Conservation (phyloP, 2,113 vertebrate species). For the Eretmochelys imbricata region DNA sequence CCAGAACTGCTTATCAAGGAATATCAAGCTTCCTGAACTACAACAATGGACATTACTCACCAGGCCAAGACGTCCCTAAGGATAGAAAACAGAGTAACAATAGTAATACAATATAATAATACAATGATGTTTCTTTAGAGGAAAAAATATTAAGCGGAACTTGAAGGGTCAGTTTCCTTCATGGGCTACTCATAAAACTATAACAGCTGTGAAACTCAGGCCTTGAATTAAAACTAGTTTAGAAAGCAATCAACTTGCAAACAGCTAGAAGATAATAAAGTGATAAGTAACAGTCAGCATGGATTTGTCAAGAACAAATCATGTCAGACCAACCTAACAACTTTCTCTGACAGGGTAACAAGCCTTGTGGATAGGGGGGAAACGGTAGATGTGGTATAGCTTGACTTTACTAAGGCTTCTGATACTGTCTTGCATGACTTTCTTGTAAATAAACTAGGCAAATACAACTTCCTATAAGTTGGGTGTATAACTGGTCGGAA, state of each 20-base stretch:
- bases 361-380: too few relatives aligned
- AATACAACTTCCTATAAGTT: too few relatives aligned
- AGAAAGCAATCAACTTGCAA: background rate
- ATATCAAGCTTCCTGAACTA: background rate
- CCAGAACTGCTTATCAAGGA: background rate
- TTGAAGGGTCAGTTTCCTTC: constrained; percentile 14
- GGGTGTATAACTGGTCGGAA: too few relatives aligned
- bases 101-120: background rate
- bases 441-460: too few relatives aligned
- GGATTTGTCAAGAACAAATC: too few relatives aligned
- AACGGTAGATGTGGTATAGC: too few relatives aligned
- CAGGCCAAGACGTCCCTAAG: background rate
- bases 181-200: constrained; percentile 24
- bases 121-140: background rate
- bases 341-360: too few relatives aligned
- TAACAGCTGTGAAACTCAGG: background rate
- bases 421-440: too few relatives aligned
- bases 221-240: background rate
- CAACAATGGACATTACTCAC: background rate
- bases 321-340: too few relatives aligned
- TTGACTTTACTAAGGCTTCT: too few relatives aligned
- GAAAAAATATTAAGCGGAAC: background rate
- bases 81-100: background rate
- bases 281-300: too few relatives aligned
- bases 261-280: too few relatives aligned